These are phyloP conservation scores for Bombyx mandarina DNA, from an alignment of 1,140 invertebrate species.

Conservation along the genomic window DNA sequence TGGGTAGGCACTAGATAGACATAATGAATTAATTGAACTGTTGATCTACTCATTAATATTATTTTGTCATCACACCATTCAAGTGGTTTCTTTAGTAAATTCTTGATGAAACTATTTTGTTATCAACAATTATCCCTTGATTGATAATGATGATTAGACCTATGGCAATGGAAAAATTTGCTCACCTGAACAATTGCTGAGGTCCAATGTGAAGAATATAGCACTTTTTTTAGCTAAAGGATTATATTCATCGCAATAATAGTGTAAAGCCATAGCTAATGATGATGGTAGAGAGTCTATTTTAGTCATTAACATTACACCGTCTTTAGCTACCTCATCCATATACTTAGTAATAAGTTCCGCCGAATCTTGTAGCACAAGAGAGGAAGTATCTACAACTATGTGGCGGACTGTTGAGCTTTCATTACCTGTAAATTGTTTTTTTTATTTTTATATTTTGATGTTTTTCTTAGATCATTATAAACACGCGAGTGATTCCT, in stretches of 20 bases:
- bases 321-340: constrained; percentile 31
- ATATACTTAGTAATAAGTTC: constrained; percentile 54
- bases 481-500: too few species aligned
- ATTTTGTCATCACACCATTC: too few species aligned
- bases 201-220: constrained; percentile 69
- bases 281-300: constrained; percentile 54
- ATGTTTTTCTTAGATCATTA: too few species aligned
- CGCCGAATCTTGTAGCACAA: constrained; percentile 45
- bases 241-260: constrained; percentile 69
- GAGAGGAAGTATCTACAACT: constrained; percentile 29
- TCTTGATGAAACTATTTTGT: too few species aligned
- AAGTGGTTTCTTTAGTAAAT: too few species aligned
- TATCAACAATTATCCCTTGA: too few species aligned
- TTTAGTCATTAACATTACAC: constrained; percentile 64
- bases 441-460: too few species aligned
- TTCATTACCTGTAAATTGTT: constrained; percentile 34
- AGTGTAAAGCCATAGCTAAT: constrained; percentile 70
- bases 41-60: too few species aligned
- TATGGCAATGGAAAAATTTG: background rate
- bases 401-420: constrained; percentile 23
- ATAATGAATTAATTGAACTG: too few species aligned
- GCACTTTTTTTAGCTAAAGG: constrained; percentile 62
- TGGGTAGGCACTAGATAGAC: too few species aligned
- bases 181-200: constrained; percentile 31
- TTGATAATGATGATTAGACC: too few species aligned